Conservation (phyloP, 1,140 invertebrate genomes). For the Diploscapter pachys region DNA sequence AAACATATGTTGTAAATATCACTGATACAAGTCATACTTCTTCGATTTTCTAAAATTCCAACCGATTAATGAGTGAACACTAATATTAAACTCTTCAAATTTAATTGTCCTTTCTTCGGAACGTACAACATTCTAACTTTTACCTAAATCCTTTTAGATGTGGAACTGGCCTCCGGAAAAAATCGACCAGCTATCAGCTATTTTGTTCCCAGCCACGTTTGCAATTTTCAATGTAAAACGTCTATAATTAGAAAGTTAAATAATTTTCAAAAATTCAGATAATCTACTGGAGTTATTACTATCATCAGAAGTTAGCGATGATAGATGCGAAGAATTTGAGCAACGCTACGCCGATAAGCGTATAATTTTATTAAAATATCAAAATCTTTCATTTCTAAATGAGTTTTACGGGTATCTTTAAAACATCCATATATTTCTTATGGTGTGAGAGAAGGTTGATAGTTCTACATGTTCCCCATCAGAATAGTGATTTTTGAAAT, state of each 20-base stretch:
- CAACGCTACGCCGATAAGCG: not conserved
- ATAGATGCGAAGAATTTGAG: conserved; percentile 7
- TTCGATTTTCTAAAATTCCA: conserved; percentile 1
- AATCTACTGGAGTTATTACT: conserved; percentile 43
- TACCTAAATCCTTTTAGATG: conserved; percentile 23
- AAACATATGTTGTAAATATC: conserved; percentile 19
- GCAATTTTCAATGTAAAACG: conserved; percentile 37
- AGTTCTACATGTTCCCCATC: too few species aligned
- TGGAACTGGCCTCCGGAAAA: conserved; percentile 42
- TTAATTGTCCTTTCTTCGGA: not conserved
- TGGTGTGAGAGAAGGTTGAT: too few species aligned
- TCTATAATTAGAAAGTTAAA: not conserved
- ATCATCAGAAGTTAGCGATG: conserved; percentile 17
- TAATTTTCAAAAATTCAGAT: conserved; percentile 29
- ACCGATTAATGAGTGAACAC: conserved; percentile 3
- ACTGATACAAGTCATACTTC: conserved; percentile 24
- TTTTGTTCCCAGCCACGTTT: conserved; percentile 46
- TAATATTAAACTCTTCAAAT: not conserved
- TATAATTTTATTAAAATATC: not conserved
- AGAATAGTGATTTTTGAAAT: too few species aligned
- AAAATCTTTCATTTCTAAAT: conserved; percentile 2
- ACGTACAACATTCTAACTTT: not conserved
- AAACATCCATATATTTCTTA: too few species aligned
- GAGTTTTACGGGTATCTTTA: too few species aligned
- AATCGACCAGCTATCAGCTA: conserved; percentile 44